Conservation (phyloP, 2,797 vertebrate genomes). For the Xiphorhynchus erythropygius region DNA sequence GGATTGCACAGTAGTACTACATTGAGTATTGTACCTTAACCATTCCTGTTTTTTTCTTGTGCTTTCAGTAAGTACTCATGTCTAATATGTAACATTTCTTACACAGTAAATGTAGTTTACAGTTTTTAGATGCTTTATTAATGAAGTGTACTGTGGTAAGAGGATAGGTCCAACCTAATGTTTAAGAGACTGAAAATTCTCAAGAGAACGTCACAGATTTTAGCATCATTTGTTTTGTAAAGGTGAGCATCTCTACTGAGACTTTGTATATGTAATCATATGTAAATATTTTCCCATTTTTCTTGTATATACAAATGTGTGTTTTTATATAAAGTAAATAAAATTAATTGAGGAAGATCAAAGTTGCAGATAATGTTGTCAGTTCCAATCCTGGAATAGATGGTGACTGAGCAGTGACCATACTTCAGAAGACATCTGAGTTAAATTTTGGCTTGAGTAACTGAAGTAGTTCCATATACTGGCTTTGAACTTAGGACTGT, state of each 20-base stretch:
- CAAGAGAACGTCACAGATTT: neutral
- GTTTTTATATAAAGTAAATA: conserved; percentile 58
- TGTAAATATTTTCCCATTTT: neutral
- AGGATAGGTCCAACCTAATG: neutral
- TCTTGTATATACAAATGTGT: conserved; percentile 34
- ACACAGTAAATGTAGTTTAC: neutral
- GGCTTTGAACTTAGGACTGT: conserved; percentile 46
- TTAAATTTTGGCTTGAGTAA: conserved; percentile 4
- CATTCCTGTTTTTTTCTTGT: neutral
- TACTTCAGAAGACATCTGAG: conserved; percentile 3
- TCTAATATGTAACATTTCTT: neutral
- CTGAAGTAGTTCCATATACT: neutral
- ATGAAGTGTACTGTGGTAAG: neutral
- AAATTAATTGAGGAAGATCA: conserved; percentile 31
- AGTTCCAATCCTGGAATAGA: neutral
- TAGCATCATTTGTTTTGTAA: neutral
- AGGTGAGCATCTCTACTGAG: neutral
- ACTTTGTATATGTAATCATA: neutral
- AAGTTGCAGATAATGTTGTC: neutral
- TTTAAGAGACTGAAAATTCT: neutral
- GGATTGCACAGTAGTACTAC: neutral
- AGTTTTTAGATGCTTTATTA: neutral
- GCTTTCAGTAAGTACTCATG: neutral
- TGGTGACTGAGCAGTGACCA: neutral
- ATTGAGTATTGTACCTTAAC: neutral